phyloP scores from a whole-genome alignment of 1,140 invertebrate species.

The Aphis gossypii region DNA sequence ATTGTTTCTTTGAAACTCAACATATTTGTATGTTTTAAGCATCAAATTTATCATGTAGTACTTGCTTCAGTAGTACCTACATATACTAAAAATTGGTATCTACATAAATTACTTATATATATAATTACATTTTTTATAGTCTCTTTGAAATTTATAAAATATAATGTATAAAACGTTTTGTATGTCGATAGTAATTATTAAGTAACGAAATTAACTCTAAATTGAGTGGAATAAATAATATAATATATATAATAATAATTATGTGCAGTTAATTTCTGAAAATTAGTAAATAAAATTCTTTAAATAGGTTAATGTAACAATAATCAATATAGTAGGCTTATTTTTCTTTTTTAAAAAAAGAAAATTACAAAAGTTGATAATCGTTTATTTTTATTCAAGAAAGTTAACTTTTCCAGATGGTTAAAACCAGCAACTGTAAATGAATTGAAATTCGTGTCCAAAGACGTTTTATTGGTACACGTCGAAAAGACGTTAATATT shows the following conservation, averaged over 20 bases:
- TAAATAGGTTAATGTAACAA: background rate
- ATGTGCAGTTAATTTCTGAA: background rate
- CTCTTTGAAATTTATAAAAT: background rate
- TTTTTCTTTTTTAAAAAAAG: background rate
- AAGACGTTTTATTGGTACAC: conserved; percentile 8
- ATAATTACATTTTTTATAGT: background rate
- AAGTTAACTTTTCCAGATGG: conserved; percentile 22
- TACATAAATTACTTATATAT: background rate
- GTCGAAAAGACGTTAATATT: conserved; percentile 39
- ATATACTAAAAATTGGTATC: too few species aligned
- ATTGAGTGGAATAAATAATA: background rate
- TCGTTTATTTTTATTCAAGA: background rate
- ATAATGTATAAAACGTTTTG: background rate
- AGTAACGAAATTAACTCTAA: background rate
- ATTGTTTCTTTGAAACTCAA: background rate
- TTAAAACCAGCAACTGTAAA: background rate
- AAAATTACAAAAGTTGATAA: too few species aligned
- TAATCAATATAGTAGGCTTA: background rate
- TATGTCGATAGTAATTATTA: background rate
- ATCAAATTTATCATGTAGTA: too few species aligned
- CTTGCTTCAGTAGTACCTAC: too few species aligned
- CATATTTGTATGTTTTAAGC: too few species aligned
- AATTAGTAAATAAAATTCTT: background rate
- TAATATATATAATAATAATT: too few species aligned
- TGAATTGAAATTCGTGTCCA: conserved; percentile 17